phyloP scores from a whole-genome alignment of 1,140 invertebrate species.

The Pseudachorutes palmiensis region DNA sequence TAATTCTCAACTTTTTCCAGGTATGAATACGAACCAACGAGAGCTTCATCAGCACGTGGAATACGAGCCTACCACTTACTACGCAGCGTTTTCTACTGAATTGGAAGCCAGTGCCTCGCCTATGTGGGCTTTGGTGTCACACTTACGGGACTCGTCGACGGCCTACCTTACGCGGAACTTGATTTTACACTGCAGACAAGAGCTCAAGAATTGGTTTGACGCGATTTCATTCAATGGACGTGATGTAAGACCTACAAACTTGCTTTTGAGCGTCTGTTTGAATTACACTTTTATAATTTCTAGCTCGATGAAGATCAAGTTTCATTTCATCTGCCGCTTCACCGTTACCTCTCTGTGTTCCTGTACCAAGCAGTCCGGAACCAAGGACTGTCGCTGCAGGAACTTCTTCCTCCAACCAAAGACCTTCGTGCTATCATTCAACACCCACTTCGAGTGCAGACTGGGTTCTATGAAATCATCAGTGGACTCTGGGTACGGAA shows the following conservation, averaged over 20 bases:
- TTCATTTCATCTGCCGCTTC: conserved; percentile 90
- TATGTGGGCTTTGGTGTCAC: conserved; percentile 90
- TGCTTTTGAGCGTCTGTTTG: not conserved
- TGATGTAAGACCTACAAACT: not conserved
- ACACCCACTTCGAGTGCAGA: conserved; percentile 87
- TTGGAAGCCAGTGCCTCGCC: conserved; percentile 91
- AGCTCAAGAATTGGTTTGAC: conserved; percentile 77
- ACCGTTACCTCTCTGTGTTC: conserved; percentile 87
- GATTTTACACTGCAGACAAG: conserved; percentile 60
- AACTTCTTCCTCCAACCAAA: conserved; percentile 68
- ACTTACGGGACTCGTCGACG: conserved; percentile 65
- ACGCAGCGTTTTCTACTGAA: conserved; percentile 92
- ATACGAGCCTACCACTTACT: conserved; percentile 93
- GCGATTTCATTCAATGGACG: not conserved
- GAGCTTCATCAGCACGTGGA: conserved; percentile 87
- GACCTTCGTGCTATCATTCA: conserved; percentile 72
- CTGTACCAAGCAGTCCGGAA: conserved; percentile 77
- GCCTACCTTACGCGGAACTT: conserved; percentile 64
- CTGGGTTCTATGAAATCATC: conserved; percentile 88
- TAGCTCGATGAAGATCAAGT: conserved; percentile 55
- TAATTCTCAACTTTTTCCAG: conserved; percentile 43
- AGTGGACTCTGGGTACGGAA: conserved; percentile 92
- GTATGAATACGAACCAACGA: conserved; percentile 90
- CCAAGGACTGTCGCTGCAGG: conserved; percentile 64
- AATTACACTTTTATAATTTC: not conserved